Conservation (phyloP, 2,113 vertebrate genomes). For the Zonotrichia leucophrys region DNA sequence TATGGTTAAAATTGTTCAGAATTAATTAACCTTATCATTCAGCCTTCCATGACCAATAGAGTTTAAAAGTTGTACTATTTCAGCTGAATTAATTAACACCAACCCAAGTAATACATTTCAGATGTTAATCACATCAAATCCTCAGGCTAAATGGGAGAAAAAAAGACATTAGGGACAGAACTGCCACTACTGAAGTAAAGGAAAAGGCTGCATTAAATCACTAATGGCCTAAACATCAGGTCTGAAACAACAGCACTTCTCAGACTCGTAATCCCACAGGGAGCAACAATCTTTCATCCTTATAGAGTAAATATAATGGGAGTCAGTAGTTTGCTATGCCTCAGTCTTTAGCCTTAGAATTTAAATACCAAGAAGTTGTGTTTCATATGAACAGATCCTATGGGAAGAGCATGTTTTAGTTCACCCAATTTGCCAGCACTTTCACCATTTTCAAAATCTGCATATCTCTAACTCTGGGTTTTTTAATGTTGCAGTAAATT, state of each 20-base stretch:
- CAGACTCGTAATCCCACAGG: background rate
- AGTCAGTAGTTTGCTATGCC: background rate
- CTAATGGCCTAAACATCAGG: slow-evolving; percentile 1
- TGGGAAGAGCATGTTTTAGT: background rate
- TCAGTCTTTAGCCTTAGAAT: background rate
- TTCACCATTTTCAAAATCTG: background rate
- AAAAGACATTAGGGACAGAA: background rate
- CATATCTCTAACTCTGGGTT: background rate
- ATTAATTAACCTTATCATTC: background rate
- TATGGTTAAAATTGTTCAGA: background rate
- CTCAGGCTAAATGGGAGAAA: background rate
- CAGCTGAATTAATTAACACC: slow-evolving; percentile 17
- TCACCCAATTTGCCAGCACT: background rate
- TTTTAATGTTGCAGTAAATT: background rate
- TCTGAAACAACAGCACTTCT: slow-evolving; percentile 18
- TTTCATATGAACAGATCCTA: background rate
- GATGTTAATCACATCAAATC: slow-evolving; percentile 35
- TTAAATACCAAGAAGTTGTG: background rate
- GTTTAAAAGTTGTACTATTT: background rate
- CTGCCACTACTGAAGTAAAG: background rate
- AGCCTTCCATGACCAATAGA: background rate
- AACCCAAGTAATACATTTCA: background rate
- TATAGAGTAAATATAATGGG: background rate
- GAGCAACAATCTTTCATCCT: background rate
- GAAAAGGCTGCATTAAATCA: background rate